phyloP scores from a whole-genome alignment of 2,797 vertebrate genomes.

The Decapterus maruadsi region DNA sequence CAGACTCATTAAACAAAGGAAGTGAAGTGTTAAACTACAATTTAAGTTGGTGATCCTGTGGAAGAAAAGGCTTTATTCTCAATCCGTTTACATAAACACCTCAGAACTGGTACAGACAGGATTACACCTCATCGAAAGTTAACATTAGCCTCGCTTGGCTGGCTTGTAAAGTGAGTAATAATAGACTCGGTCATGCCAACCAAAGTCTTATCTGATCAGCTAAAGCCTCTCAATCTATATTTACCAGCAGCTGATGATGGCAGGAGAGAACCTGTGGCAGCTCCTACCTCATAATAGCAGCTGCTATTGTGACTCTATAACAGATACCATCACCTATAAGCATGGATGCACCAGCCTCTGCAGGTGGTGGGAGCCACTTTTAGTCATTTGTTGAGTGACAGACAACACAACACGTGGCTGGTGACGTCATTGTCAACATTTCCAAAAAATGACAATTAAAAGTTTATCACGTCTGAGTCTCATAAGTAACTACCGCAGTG shows the following conservation, averaged over 20 bases:
- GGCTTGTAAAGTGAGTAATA: slow-evolving; percentile 40
- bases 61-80: neutral
- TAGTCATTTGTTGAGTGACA: neutral
- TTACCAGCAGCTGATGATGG: slow-evolving; percentile 45
- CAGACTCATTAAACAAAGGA: neutral
- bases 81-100: neutral
- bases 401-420: slow-evolving; percentile 5
- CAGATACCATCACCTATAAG: neutral
- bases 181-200: slow-evolving; percentile 35
- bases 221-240: slow-evolving; percentile 64
- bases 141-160: slow-evolving; percentile 2
- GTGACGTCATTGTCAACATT: slow-evolving; percentile 54
- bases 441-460: slow-evolving; percentile 6
- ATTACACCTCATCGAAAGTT: neutral
- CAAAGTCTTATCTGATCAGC: slow-evolving; percentile 48
- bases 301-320: neutral
- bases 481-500: too few relatives aligned
- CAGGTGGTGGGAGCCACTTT: neutral
- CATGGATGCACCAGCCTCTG: neutral
- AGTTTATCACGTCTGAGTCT: neutral
- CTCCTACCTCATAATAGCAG: neutral
- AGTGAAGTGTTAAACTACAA: too few relatives aligned
- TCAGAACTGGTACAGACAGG: neutral
- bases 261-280: neutral
- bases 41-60: neutral